phyloP scores from a whole-genome alignment of 2,797 vertebrate species.

The Lepus townsendii region DNA sequence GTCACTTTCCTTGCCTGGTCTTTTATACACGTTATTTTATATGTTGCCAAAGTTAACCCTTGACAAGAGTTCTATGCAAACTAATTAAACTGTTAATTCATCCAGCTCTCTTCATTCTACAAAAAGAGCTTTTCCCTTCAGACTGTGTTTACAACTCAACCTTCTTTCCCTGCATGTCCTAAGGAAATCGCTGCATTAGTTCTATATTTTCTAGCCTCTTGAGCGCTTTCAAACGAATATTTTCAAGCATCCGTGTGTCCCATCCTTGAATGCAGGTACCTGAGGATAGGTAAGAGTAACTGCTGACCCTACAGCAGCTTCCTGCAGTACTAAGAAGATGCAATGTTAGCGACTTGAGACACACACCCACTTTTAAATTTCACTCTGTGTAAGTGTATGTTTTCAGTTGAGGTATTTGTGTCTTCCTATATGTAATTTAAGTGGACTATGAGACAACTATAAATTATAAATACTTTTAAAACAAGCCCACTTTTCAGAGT shows the following conservation, averaged over 20 bases:
- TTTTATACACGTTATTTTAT: background rate
- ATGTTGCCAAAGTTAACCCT: background rate
- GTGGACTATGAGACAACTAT: background rate
- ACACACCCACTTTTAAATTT: background rate
- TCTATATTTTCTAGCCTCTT: background rate
- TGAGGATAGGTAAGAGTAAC: background rate
- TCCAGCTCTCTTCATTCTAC: background rate
- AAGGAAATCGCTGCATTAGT: background rate
- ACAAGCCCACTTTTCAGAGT: background rate
- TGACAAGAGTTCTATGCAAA: background rate
- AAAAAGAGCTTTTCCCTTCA: background rate
- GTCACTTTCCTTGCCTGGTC: background rate
- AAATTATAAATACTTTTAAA: conserved; percentile 37
- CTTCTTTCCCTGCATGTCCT: background rate
- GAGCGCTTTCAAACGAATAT: background rate
- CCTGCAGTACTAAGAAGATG: background rate
- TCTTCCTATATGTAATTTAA: conserved; percentile 6
- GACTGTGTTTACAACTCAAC: background rate
- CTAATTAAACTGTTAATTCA: background rate
- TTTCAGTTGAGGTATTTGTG: background rate
- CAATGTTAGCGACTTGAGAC: background rate
- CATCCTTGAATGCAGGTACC: background rate
- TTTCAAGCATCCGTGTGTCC: background rate
- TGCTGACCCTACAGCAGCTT: background rate
- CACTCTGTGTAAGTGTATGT: background rate